Conservation (phyloP, 2,113 vertebrate species). For the Bujurquina vittata region DNA sequence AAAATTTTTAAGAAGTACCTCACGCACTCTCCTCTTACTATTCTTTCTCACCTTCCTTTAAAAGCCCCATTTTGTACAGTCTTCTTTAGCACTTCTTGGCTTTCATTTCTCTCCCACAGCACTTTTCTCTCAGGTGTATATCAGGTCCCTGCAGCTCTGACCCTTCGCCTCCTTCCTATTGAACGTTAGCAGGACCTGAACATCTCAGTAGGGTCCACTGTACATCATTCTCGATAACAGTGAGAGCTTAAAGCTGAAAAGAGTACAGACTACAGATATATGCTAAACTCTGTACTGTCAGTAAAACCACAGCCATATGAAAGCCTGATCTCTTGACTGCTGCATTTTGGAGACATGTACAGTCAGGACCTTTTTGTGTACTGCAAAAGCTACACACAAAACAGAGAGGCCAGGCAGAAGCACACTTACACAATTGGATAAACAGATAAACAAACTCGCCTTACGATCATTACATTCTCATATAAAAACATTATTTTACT, state of each 20-base stretch:
- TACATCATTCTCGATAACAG: neutral
- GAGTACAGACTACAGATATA: conserved; percentile 13
- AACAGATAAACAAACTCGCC: neutral
- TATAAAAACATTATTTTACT: neutral
- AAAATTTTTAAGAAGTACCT: neutral
- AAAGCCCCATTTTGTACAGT: neutral
- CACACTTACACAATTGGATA: neutral
- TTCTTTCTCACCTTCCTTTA: neutral
- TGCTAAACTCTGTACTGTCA: neutral
- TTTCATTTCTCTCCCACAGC: neutral
- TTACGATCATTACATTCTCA: neutral
- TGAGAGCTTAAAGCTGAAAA: conserved; percentile 3
- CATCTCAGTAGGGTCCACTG: neutral
- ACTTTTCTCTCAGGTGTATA: conserved; percentile 13
- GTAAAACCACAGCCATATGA: neutral
- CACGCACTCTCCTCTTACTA: neutral
- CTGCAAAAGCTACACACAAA: neutral
- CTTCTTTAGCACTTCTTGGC: neutral
- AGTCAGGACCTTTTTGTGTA: conserved; percentile 11
- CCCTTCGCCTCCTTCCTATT: conserved; percentile 13
- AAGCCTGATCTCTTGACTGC: conserved; percentile 27
- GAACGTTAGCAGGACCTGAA: neutral
- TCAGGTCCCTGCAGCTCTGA: conserved; percentile 18
- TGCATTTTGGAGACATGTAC: conserved; percentile 26
- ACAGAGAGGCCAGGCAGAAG: neutral